These are phyloP conservation scores for Speoplatyrhinus poulsoni DNA, from an alignment of 2,113 vertebrate genomes.

Conservation along the genomic window DNA sequence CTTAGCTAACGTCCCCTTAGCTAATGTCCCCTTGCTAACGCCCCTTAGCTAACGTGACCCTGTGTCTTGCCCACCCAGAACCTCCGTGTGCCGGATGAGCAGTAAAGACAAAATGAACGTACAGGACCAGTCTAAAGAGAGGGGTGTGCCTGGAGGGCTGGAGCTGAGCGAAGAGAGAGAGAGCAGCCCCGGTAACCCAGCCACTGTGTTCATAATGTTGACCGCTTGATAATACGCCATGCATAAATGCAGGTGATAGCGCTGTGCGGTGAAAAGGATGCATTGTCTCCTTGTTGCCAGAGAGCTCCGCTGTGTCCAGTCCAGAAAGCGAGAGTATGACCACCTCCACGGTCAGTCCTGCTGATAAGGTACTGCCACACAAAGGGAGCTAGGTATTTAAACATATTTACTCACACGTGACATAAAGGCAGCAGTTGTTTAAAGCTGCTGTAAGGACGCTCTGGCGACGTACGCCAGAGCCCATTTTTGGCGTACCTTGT, in stretches of 20 bases:
- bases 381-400: not conserved
- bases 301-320: slow-evolving; percentile 62
- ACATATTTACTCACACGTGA: not conserved
- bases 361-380: slow-evolving; percentile 60
- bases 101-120: slow-evolving; percentile 88
- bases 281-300: slow-evolving; percentile 31
- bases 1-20: no score
- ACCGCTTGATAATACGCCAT: rapidly evolving
- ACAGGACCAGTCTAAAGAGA: slow-evolving; percentile 89
- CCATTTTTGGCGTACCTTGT: no score
- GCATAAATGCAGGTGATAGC: not conserved
- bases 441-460: no score
- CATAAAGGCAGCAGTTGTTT: no score
- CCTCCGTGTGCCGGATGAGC: slow-evolving; percentile 89
- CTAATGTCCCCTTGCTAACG: no score
- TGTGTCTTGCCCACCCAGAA: slow-evolving; percentile 63
- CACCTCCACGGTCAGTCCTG: slow-evolving; percentile 52
- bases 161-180: slow-evolving; percentile 78
- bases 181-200: slow-evolving; percentile 67
- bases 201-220: no score
- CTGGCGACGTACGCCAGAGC: no score
- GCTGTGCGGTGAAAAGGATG: not conserved
- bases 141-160: slow-evolving; percentile 78
- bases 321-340: slow-evolving; percentile 66
- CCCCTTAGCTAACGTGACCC: no score